A percentile compares a stretch with the other conserved stretches of the same genome.
phyloP scores from a whole-genome alignment of 2,888 invertebrate species.

The Mermis nigrescens region DNA sequence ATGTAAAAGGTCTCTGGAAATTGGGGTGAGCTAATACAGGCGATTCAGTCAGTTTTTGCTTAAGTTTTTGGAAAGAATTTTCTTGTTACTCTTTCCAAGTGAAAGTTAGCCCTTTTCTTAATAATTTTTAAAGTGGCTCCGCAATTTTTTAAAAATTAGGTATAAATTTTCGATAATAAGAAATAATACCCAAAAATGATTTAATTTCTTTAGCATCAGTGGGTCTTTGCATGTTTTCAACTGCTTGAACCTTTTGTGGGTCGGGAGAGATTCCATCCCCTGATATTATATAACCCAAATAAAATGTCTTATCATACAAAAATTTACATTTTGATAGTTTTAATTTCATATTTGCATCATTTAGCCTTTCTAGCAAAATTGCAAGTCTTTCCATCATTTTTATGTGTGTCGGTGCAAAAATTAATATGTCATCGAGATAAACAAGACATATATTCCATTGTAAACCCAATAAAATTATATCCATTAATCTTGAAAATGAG shows the following conservation, averaged over 20 bases:
- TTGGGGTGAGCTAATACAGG: constrained; percentile 20
- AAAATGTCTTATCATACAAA: constrained; percentile 15
- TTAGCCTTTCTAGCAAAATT: constrained; percentile 15
- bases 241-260: constrained; percentile 19
- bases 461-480: constrained; percentile 15
- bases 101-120: constrained; percentile 9
- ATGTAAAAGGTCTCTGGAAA: constrained; percentile 17
- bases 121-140: constrained; percentile 2
- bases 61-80: constrained; percentile 10
- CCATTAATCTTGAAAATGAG: constrained; percentile 20
- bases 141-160: constrained; percentile 9
- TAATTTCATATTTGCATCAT: constrained; percentile 16
- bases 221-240: constrained; percentile 21
- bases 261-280: constrained; percentile 18
- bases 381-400: constrained; percentile 15
- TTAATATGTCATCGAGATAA: constrained; percentile 20
- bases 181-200: constrained; percentile 23
- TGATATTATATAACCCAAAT: constrained; percentile 30
- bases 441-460: constrained; percentile 17
- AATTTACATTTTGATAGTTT: constrained; percentile 22
- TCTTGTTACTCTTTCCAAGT: constrained; percentile 14
- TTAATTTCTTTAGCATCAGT: constrained; percentile 11
- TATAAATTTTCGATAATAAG: constrained; percentile 26
- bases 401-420: constrained; percentile 16
- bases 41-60: constrained; percentile 7